Percentiles rank a stretch among this genome's conserved stretches.
These are phyloP conservation scores for Cephus runcator DNA, from an alignment of 2,888 invertebrate species.

Conservation along the genomic window DNA sequence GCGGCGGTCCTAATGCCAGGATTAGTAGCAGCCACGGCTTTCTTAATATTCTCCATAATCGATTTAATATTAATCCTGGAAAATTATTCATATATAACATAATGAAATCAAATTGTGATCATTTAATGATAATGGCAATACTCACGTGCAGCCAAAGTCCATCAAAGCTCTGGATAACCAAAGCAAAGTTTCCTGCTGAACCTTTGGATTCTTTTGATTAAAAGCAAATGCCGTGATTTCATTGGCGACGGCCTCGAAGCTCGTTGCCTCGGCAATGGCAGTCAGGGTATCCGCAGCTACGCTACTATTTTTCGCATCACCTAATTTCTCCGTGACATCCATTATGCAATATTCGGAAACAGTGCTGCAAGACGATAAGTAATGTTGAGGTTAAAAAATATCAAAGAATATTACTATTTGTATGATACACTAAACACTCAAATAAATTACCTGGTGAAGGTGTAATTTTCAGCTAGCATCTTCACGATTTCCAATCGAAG, in stretches of 20 bases:
- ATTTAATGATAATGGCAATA: conserved; percentile 31
- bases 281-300: conserved; percentile 78
- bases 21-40: conserved; percentile 86
- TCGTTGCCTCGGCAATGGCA: conserved; percentile 81
- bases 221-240: conserved; percentile 82
- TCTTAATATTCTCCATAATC: conserved; percentile 82
- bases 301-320: conserved; percentile 82
- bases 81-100: conserved; percentile 15
- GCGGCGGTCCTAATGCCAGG: conserved; percentile 84
- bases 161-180: conserved; percentile 84
- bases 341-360: conserved; percentile 80
- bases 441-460: conserved; percentile 71
- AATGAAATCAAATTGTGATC: conserved; percentile 3
- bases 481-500: conserved; percentile 83
- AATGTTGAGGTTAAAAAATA: conserved; percentile 7
- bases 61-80: conserved; percentile 75
- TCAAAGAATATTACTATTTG: conserved; percentile 10
- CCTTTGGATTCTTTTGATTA: conserved; percentile 90
- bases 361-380: conserved; percentile 66
- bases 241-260: conserved; percentile 78
- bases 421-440: conserved; percentile 7
- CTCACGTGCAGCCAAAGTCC: conserved; percentile 89
- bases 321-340: conserved; percentile 87
- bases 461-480: conserved; percentile 79
- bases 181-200: conserved; percentile 84